Conservation (phyloP, 2,888 invertebrate genomes). For the Caenorhabditis plicata region DNA sequence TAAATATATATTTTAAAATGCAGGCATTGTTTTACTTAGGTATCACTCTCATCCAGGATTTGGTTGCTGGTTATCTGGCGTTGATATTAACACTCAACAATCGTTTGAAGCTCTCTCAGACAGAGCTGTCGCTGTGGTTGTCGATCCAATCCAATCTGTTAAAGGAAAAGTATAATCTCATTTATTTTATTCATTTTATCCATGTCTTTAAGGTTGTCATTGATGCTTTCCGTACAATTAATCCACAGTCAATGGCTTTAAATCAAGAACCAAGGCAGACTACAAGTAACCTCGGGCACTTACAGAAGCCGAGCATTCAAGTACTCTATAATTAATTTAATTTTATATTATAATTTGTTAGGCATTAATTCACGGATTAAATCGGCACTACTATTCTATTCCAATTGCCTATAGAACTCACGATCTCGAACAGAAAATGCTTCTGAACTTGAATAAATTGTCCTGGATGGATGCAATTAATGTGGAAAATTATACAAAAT, state of each 20-base stretch:
- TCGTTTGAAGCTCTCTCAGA: constrained; percentile 97
- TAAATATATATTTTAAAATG: no score
- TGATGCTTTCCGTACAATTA: constrained; percentile 97
- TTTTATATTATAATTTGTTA: constrained; percentile 5
- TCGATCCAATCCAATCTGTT: constrained; percentile 98
- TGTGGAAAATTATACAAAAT: constrained; percentile 83
- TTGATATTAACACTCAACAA: constrained; percentile 98
- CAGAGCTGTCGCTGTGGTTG: constrained; percentile 96
- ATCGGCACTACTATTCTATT: constrained; percentile 98
- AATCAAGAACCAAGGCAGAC: constrained; percentile 98
- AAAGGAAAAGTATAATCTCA: constrained; percentile 74
- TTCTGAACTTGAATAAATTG: constrained; percentile 95
- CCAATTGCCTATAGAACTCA: constrained; percentile 99
- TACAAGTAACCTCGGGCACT: constrained; percentile 95
- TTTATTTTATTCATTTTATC: background rate
- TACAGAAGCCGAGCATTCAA: constrained; percentile 96
- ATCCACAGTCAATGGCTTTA: constrained; percentile 97
- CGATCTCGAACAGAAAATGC: constrained; percentile 97
- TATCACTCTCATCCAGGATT: constrained; percentile 99
- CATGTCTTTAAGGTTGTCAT: constrained; percentile 82
- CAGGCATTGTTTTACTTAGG: no score
- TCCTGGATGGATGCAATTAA: constrained; percentile 96
- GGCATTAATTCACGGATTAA: constrained; percentile 96
- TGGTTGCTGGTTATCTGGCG: constrained; percentile 94
- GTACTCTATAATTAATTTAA: constrained; percentile 8